Base-by-base conservation (phyloP, 64 coral and sea anemone species). In the Stylophora pistillata region DNA sequence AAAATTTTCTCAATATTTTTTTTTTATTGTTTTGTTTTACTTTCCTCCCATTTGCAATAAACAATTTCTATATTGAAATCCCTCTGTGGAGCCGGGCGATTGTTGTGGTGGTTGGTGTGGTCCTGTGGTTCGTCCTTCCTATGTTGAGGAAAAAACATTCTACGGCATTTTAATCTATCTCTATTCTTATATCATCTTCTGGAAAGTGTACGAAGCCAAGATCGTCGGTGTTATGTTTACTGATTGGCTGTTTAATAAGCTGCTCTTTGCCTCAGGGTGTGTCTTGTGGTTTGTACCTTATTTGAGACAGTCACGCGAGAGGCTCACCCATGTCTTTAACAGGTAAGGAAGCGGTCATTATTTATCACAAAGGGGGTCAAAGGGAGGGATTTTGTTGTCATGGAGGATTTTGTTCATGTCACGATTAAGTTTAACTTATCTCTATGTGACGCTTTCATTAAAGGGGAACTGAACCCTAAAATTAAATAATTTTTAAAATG, bases 61-160 rank as follows among this genome's bases (percentile, higher is more conserved):
- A 95, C 21, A 66, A 91, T 21, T 87, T 76, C 57, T 17, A 91
- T 15, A 77, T 81, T n/a, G 69, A 87, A 18, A 95, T 89, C 26
- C 81, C 93, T 2, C 29, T 91, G 25, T 95, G 93, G 93, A 21
- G 74, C 4, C 86, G 81, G 34, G 74, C 53, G 15, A 18, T 91
- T 0, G 33, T 91, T 71, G 87, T 95, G 23, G 77, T 65, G 15
- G 34, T 88, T 15, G 86, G 93, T 61, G 57, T 91, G 52, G 32
- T 91, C 1, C n/a, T 95, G 6, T 91, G 88, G 89, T 71, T 95
- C n/a, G 65, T 84, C 10, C 74, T 95, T 10, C 93, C 93, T 85
- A 88, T 88, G 15, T 69, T 94, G 76, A 88, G n/a, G 82, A 87
- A 10, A 94, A 90, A 69, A 85, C 93, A 5, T 53, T 77, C 0